These are phyloP conservation scores for Ptilorrhoa leucosticta DNA, from an alignment of 2,113 vertebrate species.

Conservation along the genomic window DNA sequence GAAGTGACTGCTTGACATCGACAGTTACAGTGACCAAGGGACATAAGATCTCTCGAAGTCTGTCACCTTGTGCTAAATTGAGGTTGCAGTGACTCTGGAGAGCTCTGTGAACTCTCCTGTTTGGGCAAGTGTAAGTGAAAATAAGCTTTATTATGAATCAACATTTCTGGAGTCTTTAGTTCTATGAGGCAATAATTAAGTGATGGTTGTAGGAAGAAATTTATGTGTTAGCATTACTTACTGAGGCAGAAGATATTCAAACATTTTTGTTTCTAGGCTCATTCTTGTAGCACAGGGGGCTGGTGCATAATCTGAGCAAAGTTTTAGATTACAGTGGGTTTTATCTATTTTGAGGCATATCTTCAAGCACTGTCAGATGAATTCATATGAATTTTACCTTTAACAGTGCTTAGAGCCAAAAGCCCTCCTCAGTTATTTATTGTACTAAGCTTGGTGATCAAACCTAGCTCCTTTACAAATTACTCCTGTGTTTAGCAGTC, in stretches of 20 bases:
- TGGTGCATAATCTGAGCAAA: background rate
- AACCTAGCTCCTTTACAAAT: background rate
- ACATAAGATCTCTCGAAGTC: background rate
- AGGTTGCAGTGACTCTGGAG: background rate
- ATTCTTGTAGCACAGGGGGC: background rate
- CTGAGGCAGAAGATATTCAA: background rate
- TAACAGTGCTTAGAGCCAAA: background rate
- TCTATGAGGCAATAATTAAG: background rate
- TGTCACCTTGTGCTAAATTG: background rate
- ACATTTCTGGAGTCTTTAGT: background rate
- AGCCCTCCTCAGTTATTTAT: background rate
- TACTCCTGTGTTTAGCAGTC: background rate
- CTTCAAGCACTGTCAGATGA: background rate
- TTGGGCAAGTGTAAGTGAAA: background rate
- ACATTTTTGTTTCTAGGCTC: background rate
- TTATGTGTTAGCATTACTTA: background rate
- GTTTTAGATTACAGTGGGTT: background rate
- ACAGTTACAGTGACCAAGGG: background rate
- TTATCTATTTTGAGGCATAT: background rate
- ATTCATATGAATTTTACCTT: background rate
- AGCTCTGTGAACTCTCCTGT: background rate
- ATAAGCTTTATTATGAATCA: background rate
- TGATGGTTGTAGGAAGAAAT: background rate
- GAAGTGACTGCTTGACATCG: background rate
- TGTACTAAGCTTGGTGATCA: background rate